These are phyloP conservation scores for Psix sp. DNA, from an alignment of 1,140 invertebrate species.

Conservation along the genomic window DNA sequence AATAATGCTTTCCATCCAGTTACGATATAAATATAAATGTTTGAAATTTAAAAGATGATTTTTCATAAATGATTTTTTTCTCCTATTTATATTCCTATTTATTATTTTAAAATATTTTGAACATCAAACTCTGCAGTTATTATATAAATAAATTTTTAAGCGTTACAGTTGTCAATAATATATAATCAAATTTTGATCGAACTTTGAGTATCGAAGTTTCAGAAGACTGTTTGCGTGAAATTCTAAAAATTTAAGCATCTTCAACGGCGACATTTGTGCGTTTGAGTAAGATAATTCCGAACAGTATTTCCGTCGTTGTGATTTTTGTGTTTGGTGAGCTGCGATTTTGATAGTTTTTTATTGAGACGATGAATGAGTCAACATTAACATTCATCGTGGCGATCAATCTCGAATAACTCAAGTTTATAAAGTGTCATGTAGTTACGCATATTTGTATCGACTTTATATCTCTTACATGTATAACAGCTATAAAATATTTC, in stretches of 20 bases:
- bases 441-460: slow-evolving; percentile 73
- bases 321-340: slow-evolving; percentile 12
- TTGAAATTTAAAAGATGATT: too few species aligned
- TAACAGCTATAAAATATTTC: slow-evolving; percentile 75
- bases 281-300: slow-evolving; percentile 3
- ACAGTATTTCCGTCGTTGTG: slow-evolving; percentile 27
- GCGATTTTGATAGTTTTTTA: slow-evolving; percentile 29
- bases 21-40: too few species aligned
- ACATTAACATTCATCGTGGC: slow-evolving; percentile 16
- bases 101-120: too few species aligned
- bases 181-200: slow-evolving; percentile 18
- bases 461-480: slow-evolving; percentile 75
- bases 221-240: slow-evolving; percentile 24
- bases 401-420: slow-evolving; percentile 47
- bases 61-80: too few species aligned
- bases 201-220: slow-evolving; percentile 9
- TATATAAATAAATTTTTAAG: too few species aligned
- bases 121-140: too few species aligned
- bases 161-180: too few species aligned
- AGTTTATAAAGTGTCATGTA: slow-evolving; percentile 72
- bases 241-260: slow-evolving; percentile 28
- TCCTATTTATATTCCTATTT: too few species aligned
- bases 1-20: too few species aligned
- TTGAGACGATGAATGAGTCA: neutral
- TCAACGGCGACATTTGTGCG: slow-evolving; percentile 3